Evolutionary conservation across 1,140 invertebrate genomes (phyloP).

Genomic region (Drosophila santomea): DNA sequence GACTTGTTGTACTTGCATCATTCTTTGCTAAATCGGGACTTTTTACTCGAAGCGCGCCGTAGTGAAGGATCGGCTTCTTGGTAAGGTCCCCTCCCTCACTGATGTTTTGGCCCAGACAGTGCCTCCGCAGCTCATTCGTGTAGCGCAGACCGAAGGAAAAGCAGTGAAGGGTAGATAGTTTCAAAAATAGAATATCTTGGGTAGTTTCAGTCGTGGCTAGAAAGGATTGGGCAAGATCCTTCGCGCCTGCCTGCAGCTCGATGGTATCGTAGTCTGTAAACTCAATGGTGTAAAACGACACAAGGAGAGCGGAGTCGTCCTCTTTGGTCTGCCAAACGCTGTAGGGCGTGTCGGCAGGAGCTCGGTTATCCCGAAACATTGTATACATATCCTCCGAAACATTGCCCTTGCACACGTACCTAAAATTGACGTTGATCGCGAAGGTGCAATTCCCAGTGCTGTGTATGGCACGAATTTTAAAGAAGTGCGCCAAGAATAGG

Average conservation of each 20-base stretch:
- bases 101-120: not conserved
- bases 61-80: slow-evolving; percentile 11
- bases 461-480: not conserved
- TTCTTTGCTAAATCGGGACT: not conserved
- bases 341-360: not conserved
- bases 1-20: not conserved
- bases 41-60: not conserved
- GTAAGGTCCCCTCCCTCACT: not conserved
- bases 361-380: slow-evolving; percentile 2
- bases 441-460: slow-evolving; percentile 29
- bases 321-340: slow-evolving; percentile 4
- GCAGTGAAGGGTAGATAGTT: slow-evolving; percentile 14
- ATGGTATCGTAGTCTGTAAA: not conserved
- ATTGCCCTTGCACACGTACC: not conserved
- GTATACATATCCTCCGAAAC: not conserved
- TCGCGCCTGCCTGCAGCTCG: not conserved
- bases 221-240: not conserved
- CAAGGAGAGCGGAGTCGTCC: not conserved
- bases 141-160: slow-evolving; percentile 21
- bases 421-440: not conserved
- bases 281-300: slow-evolving; percentile 9
- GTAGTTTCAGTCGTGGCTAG: not conserved
- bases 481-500: not conserved
- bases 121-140: slow-evolving; percentile 1
- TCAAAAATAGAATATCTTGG: not conserved